Evolutionary conservation across 2,888 invertebrate species (phyloP).

Genomic region (Oscheius onirici): DNA sequence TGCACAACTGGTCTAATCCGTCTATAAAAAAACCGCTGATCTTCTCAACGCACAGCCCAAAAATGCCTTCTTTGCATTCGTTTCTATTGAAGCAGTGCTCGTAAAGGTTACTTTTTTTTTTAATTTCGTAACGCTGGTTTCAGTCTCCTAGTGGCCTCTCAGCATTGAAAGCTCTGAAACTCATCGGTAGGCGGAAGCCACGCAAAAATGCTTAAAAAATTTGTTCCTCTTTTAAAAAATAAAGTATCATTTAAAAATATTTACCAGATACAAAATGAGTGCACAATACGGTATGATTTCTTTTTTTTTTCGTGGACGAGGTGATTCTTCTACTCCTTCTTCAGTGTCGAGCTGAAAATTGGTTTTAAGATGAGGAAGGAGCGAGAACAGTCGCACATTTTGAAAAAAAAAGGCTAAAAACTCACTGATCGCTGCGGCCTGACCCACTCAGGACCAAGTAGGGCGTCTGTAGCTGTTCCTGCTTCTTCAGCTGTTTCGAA

Average conservation of each 20-base stretch:
- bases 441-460: slow-evolving; percentile 67
- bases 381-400: neutral
- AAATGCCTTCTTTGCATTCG: too few species aligned
- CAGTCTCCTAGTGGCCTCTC: too few species aligned
- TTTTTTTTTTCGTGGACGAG: neutral
- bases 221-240: too few species aligned
- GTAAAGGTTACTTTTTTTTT: too few species aligned
- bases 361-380: neutral
- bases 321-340: slow-evolving; percentile 5
- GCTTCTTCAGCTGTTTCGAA: slow-evolving; percentile 91
- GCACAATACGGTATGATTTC: neutral
- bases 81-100: too few species aligned
- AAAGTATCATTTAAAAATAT: too few species aligned
- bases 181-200: neutral
- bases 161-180: too few species aligned
- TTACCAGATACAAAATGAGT: too few species aligned
- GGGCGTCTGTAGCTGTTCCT: slow-evolving; percentile 74
- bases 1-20: too few species aligned
- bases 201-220: neutral
- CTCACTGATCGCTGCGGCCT: slow-evolving; percentile 34
- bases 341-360: slow-evolving; percentile 2
- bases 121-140: too few species aligned
- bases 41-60: too few species aligned
- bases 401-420: neutral
- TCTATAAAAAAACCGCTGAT: too few species aligned